Evolutionary conservation across 2,113 vertebrate genomes (phyloP).

Genomic region (Anser cygnoides): DNA sequence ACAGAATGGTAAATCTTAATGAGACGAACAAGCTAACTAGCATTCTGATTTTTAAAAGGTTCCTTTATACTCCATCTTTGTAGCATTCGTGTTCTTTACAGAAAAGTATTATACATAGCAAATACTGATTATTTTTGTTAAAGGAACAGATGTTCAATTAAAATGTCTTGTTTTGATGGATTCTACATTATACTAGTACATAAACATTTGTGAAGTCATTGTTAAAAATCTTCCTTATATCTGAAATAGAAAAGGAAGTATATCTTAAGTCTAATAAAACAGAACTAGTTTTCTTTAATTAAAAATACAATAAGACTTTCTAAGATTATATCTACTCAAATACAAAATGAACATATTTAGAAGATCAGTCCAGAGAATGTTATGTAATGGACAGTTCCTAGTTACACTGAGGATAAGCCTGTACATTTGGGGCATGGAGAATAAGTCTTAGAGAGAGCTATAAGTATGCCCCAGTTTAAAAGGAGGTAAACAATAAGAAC

Average conservation of each 20-base stretch:
- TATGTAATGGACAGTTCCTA: not conserved
- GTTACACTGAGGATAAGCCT: not conserved
- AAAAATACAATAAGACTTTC: not conserved
- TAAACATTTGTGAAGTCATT: not conserved
- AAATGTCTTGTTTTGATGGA: not conserved
- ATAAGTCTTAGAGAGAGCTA: not conserved
- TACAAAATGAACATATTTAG: not conserved
- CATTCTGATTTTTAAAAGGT: not conserved
- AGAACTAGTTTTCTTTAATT: not conserved
- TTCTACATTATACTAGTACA: not conserved
- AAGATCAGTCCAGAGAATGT: not conserved
- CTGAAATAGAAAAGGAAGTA: not conserved
- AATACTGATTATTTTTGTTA: not conserved
- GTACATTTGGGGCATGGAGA: not conserved
- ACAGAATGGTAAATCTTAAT: not conserved
- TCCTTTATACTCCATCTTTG: not conserved
- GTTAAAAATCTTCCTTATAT: not conserved
- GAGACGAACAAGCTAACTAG: not conserved
- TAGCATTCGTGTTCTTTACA: not conserved
- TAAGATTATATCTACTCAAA: not conserved
- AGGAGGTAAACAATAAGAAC: not conserved
- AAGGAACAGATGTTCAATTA: not conserved
- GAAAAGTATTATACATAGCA: not conserved
- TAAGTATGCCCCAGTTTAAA: fast-evolving
- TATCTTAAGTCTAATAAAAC: not conserved